Evolutionary conservation across 2,888 invertebrate genomes (phyloP).

Genomic region (Epinotia ramella): DNA sequence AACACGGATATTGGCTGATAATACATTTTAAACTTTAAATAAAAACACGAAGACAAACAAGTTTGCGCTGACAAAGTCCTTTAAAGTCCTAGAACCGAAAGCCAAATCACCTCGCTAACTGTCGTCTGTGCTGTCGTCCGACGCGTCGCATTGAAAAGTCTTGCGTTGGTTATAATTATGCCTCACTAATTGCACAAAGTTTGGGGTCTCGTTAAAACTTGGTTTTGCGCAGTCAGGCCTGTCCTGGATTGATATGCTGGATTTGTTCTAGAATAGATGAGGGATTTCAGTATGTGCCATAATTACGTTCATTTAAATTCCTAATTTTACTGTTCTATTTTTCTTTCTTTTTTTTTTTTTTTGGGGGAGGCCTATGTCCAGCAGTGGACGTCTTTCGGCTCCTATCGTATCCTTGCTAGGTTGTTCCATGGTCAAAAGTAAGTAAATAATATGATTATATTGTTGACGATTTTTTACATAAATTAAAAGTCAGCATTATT

Average conservation of each 20-base stretch:
- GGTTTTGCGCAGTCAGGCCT: conserved; percentile 34
- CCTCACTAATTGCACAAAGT: conserved; percentile 46
- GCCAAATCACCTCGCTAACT: conserved; percentile 22
- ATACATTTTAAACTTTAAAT: conserved; percentile 10
- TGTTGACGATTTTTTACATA: too few species aligned
- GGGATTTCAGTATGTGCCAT: neutral
- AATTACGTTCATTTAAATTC: too few species aligned
- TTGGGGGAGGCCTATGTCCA: too few species aligned
- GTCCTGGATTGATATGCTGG: conserved; percentile 38
- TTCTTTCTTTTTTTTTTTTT: too few species aligned
- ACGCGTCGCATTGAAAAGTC: conserved; percentile 31
- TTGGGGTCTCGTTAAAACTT: conserved; percentile 46
- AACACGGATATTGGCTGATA: neutral
- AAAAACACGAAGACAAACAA: conserved; percentile 13
- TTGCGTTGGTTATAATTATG: conserved; percentile 43
- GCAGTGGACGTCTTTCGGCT: too few species aligned
- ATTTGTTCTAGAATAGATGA: neutral
- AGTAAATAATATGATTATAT: too few species aligned
- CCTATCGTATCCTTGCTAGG: too few species aligned
- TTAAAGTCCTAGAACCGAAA: conserved; percentile 16
- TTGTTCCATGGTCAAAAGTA: too few species aligned
- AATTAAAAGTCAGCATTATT: too few species aligned
- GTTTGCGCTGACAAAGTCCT: conserved; percentile 27
- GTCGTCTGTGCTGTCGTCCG: neutral
- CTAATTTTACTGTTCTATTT: too few species aligned